phyloP scores from a whole-genome alignment of 1,140 invertebrate species.

The Drosophila watanabei region DNA sequence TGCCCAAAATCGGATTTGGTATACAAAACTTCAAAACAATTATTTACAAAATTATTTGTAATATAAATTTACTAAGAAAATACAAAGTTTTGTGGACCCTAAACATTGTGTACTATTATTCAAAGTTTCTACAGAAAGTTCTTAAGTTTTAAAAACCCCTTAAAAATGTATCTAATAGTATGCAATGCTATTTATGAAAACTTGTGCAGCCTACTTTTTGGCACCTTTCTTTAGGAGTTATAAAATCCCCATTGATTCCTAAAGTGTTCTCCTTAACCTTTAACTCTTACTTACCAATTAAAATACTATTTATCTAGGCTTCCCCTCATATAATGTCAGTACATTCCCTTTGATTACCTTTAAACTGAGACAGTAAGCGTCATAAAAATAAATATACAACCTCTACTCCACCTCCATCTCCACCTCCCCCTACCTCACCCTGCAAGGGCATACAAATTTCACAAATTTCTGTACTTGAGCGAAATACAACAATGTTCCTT shows the following conservation, averaged over 20 bases:
- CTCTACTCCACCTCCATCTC: background rate
- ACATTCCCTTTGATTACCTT: constrained; percentile 9
- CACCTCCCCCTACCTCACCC: background rate
- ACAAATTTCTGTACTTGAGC: constrained; percentile 21
- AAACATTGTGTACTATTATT: background rate
- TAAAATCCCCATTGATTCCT: background rate
- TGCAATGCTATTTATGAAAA: background rate
- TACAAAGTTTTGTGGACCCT: background rate
- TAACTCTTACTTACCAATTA: background rate
- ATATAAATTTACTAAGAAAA: background rate
- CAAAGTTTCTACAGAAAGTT: background rate
- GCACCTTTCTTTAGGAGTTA: background rate
- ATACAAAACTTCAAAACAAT: background rate
- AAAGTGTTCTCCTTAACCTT: background rate
- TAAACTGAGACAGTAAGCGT: constrained; percentile 16
- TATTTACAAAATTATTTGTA: background rate
- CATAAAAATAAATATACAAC: constrained; percentile 12
- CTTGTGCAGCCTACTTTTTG: background rate
- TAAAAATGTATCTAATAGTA: background rate
- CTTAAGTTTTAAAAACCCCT: background rate
- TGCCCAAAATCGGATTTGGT: background rate
- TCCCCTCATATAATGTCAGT: too few relatives aligned
- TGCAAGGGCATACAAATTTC: constrained; percentile 14
- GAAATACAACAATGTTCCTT: constrained; percentile 14
- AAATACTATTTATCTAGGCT: background rate